Conservation (phyloP, 2,888 invertebrate genomes). For the Pollenia labialis region DNA sequence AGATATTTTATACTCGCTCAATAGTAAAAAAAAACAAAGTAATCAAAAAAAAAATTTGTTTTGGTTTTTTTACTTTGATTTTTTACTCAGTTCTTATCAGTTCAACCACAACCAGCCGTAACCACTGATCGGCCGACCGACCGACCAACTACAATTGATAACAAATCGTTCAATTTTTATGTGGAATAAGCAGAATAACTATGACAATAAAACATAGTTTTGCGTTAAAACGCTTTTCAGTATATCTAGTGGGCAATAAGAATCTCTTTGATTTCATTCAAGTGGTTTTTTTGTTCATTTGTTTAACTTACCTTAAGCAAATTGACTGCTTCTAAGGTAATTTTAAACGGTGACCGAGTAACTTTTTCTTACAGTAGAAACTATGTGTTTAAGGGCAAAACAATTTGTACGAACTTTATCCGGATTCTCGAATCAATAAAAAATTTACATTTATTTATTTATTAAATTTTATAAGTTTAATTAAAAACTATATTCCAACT, state of each 20-base stretch:
- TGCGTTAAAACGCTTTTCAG: background rate
- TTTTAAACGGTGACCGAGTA: background rate
- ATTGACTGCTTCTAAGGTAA: background rate
- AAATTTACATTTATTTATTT: too few relatives aligned
- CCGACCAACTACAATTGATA: slow-evolving; percentile 21
- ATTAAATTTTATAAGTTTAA: too few relatives aligned
- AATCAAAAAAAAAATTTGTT: slow-evolving; percentile 9
- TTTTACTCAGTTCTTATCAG: slow-evolving; percentile 44
- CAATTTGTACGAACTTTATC: too few relatives aligned
- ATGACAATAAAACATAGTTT: background rate
- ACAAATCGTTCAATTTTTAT: slow-evolving; percentile 3
- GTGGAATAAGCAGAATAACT: background rate
- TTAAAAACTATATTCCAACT: too few relatives aligned
- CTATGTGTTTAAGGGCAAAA: background rate
- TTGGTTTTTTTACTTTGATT: background rate
- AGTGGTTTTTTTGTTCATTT: background rate
- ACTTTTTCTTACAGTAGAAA: background rate
- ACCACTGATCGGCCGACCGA: background rate
- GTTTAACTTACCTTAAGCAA: background rate
- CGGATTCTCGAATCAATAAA: too few relatives aligned
- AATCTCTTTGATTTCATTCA: background rate
- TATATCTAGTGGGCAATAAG: background rate
- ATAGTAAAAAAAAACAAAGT: slow-evolving; percentile 4
- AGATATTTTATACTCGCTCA: background rate
- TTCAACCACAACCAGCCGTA: slow-evolving; percentile 39